Conservation (phyloP, 2,888 invertebrate species). For the Netelia virgata region DNA sequence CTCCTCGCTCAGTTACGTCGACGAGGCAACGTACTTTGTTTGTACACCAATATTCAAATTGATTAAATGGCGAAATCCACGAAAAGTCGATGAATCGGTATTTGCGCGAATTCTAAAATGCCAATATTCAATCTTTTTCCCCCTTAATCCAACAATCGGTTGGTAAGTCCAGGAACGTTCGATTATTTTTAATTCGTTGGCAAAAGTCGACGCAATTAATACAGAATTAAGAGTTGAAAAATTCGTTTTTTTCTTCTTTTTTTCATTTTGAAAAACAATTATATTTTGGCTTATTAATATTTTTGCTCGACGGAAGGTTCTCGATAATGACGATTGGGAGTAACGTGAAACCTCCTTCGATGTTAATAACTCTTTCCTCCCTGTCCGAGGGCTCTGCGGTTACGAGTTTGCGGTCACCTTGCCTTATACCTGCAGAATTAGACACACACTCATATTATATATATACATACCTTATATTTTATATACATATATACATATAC, state of each 20-base stretch:
- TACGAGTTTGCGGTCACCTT: slow-evolving; percentile 59
- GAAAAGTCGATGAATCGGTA: neutral
- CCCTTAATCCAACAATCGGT: too few species aligned
- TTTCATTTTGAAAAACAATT: neutral
- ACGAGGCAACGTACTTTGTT: neutral
- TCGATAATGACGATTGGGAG: neutral
- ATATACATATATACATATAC: too few species aligned
- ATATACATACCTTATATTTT: too few species aligned
- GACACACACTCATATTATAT: too few species aligned
- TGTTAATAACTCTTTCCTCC: slow-evolving; percentile 46
- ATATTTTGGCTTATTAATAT: neutral
- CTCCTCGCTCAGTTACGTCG: neutral
- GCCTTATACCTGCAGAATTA: slow-evolving; percentile 29
- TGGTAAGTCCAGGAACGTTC: too few species aligned
- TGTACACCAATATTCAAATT: slow-evolving; percentile 5
- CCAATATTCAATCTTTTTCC: too few species aligned
- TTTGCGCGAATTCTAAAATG: neutral
- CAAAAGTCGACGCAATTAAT: too few species aligned
- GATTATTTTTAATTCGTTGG: too few species aligned
- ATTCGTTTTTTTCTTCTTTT: too few species aligned
- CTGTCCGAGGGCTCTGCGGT: slow-evolving; percentile 38
- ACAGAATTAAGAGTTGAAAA: too few species aligned
- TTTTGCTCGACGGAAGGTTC: neutral
- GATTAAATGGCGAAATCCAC: neutral
- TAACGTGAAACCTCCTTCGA: slow-evolving; percentile 43